phyloP scores from a whole-genome alignment of 2,113 vertebrate species.

The Barnardius zonarius region DNA sequence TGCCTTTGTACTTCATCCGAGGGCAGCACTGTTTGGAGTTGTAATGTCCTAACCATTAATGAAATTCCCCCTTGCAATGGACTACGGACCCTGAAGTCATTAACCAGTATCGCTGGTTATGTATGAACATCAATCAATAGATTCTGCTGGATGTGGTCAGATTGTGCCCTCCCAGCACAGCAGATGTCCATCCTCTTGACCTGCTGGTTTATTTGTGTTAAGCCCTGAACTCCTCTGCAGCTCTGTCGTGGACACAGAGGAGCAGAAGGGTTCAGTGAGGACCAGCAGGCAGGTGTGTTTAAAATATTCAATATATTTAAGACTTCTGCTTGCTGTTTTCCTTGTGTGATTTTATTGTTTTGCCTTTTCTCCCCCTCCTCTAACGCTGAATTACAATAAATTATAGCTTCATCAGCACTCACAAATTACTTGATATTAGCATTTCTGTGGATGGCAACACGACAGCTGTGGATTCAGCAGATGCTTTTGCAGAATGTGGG shows the following conservation, averaged over 20 bases:
- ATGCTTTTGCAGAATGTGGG: not conserved
- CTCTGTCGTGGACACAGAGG: rapidly evolving
- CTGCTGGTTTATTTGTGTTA: rapidly evolving
- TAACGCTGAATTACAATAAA: not conserved
- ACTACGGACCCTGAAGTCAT: not conserved
- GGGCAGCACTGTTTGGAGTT: not conserved
- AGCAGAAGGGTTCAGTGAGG: not conserved
- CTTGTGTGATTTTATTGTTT: not conserved
- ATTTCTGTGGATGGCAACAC: not conserved
- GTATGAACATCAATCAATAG: not conserved
- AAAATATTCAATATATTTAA: rapidly evolving
- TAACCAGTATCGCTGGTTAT: not conserved
- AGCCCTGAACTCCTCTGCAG: rapidly evolving
- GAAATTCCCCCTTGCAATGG: not conserved
- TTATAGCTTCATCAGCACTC: rapidly evolving
- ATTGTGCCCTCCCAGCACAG: not conserved
- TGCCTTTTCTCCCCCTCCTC: not conserved
- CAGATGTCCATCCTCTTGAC: rapidly evolving
- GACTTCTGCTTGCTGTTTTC: not conserved
- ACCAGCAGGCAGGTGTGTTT: not conserved
- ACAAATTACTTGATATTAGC: not conserved
- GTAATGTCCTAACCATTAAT: not conserved
- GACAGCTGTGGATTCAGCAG: not conserved
- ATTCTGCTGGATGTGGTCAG: not conserved
- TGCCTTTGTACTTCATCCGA: not conserved